Evolutionary conservation across 1,140 invertebrate species (phyloP), one percentile per base, ranked within the genome.

Genomic region (Macrocentrus cingulum): DNA sequence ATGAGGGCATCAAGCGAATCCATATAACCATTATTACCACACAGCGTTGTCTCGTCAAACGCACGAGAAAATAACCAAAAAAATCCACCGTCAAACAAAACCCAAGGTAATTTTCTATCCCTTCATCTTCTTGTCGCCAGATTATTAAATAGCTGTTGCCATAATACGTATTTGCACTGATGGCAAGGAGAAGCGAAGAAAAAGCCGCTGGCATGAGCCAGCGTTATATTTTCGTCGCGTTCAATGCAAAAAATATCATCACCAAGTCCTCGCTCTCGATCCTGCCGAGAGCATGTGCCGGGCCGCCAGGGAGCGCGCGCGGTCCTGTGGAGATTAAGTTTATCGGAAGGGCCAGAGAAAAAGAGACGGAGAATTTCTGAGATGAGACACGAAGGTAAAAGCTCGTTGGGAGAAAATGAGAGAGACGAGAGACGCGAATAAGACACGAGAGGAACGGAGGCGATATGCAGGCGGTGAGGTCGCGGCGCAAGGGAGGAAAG

Each of bases 261-360:
- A 13, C 37, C 25, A 29, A 29, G 25, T 9, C 9, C 25, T 29
- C 25, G n/a, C 9, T 4, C 25, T 29, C 25, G 25, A 29, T 29
- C 9, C 25, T 9, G 25, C 25, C 25, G 9, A 5, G 25, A 9
- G 25, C 25, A 29, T 29, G 25, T 29, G 4, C 25, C 25, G 25
- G 25, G 9, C 25, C 36, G 36, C 36, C 36, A 15, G 13, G 22
- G 29, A 20, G 22, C 22, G 45, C 3, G n/a, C n/a, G n/a, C n/a
- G n/a, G n/a, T n/a, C n/a, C n/a, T 13, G 11, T 25, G 19, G 68
- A 68, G 71, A 66, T 75, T 66, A 68, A 73, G 64, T 72, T 72
- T 73, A 71, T 66, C 69, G 70, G 44, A 60, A 52, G 58, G 52
- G 64, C 42, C 32, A 48, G 51, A 62, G 61, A 65, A 66, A 63